Evolutionary conservation across 2,888 invertebrate genomes (phyloP).

Genomic region (Luffia ferchaultella): DNA sequence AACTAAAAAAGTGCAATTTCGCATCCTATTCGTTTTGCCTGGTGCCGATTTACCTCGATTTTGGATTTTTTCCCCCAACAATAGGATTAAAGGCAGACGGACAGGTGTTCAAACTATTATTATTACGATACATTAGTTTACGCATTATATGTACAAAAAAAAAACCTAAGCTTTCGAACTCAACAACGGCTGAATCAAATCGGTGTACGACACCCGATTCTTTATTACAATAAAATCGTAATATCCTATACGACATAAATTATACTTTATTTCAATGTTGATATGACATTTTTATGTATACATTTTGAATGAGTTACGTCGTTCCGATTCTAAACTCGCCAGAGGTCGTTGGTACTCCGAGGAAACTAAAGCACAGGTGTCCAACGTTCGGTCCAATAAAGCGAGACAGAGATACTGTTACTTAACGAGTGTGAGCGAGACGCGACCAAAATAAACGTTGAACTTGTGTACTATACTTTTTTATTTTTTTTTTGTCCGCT

Average conservation of each 20-base stretch:
- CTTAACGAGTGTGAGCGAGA: constrained; percentile 32
- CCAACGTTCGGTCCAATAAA: constrained; percentile 55
- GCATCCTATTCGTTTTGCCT: background rate
- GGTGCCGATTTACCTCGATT: constrained; percentile 32
- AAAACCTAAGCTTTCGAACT: constrained; percentile 24
- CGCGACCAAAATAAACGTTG: constrained; percentile 65
- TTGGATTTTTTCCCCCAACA: constrained; percentile 31
- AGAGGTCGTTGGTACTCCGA: constrained; percentile 66
- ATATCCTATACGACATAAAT: background rate
- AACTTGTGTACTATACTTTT: constrained; percentile 53
- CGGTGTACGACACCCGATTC: constrained; percentile 64
- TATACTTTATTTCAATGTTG: background rate
- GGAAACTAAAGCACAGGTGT: constrained; percentile 68
- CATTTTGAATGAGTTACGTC: constrained; percentile 27
- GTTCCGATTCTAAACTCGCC: constrained; percentile 28
- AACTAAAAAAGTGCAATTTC: constrained; percentile 1
- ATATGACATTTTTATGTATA: constrained; percentile 17
- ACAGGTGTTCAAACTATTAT: constrained; percentile 60
- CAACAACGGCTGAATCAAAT: constrained; percentile 44
- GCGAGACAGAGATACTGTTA: constrained; percentile 30
- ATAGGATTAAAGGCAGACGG: constrained; percentile 37
- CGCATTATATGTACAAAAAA: constrained; percentile 48
- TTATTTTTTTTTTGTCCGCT: constrained; percentile 45
- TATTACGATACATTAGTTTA: constrained; percentile 59
- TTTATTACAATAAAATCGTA: constrained; percentile 14